Percentiles rank a stretch among this genome's conserved stretches.
Conservation (phyloP, 1,140 invertebrate genomes). For the Microplitis mediator region DNA sequence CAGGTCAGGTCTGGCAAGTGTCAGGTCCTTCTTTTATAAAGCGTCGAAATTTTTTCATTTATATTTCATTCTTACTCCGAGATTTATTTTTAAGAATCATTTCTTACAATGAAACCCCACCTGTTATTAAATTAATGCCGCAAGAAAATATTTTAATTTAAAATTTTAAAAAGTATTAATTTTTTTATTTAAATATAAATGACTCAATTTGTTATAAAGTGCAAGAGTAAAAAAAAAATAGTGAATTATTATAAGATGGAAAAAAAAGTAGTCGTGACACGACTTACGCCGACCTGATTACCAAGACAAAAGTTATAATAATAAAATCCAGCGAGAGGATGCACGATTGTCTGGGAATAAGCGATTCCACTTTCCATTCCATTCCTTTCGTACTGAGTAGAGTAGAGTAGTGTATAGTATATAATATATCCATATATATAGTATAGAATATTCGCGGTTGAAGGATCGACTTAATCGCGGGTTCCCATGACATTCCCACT, state of each 20-base stretch:
- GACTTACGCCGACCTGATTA: not conserved
- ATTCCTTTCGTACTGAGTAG: too few species aligned
- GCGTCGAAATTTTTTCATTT: not conserved
- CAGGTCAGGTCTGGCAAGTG: constrained; percentile 21
- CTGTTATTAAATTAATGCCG: too few species aligned
- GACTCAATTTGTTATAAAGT: too few species aligned
- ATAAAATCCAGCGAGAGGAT: not conserved
- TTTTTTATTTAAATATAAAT: not conserved
- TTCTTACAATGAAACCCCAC: too few species aligned
- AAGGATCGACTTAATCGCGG: constrained; percentile 12
- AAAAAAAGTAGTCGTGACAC: not conserved
- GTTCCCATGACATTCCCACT: constrained; percentile 18
- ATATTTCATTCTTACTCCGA: not conserved
- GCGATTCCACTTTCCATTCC: constrained; percentile 19
- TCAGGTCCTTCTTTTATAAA: not conserved
- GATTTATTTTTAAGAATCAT: too few species aligned
- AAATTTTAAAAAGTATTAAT: not conserved
- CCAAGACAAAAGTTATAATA: not conserved
- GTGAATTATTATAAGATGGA: too few species aligned
- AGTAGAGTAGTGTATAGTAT: too few species aligned
- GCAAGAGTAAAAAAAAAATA: not conserved
- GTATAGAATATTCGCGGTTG: constrained; percentile 1
- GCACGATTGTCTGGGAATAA: constrained; percentile 2
- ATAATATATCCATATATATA: not conserved
- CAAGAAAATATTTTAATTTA: too few species aligned